phyloP scores from a whole-genome alignment of 2,888 invertebrate genomes.

The Notocelia uddmanniana region DNA sequence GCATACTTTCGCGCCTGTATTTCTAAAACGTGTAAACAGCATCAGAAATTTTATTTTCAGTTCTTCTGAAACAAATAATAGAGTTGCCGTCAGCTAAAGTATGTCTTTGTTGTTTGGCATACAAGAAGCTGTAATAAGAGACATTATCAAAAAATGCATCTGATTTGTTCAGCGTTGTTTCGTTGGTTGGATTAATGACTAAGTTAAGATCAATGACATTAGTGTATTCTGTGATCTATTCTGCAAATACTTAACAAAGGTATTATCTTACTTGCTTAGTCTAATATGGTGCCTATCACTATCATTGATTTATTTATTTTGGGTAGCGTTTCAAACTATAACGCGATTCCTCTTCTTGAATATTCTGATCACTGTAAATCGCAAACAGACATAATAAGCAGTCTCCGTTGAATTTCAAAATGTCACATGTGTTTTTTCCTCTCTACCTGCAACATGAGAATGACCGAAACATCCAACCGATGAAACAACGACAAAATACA shows the following conservation, averaged over 20 bases:
- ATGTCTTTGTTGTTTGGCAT: not conserved
- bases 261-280: not conserved
- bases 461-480: not conserved
- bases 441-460: no score
- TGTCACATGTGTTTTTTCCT: not conserved
- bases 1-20: no score
- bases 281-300: not conserved
- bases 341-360: not conserved
- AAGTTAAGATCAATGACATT: not conserved
- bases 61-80: no score
- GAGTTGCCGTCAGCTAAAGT: not conserved
- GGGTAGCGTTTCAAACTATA: not conserved
- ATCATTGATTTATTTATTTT: conserved; percentile 3
- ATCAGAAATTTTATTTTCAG: no score
- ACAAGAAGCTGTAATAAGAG: conserved; percentile 28
- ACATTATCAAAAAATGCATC: conserved; percentile 34
- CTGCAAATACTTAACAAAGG: not conserved
- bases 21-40: no score
- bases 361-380: conserved; percentile 3
- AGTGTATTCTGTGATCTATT: not conserved
- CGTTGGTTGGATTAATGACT: not conserved
- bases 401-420: not conserved
- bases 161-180: conserved; percentile 11
- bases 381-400: not conserved
- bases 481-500: no score